Conservation (phyloP, 53 echinoderm and acorn worm genomes). For the Zoroaster sp. region DNA sequence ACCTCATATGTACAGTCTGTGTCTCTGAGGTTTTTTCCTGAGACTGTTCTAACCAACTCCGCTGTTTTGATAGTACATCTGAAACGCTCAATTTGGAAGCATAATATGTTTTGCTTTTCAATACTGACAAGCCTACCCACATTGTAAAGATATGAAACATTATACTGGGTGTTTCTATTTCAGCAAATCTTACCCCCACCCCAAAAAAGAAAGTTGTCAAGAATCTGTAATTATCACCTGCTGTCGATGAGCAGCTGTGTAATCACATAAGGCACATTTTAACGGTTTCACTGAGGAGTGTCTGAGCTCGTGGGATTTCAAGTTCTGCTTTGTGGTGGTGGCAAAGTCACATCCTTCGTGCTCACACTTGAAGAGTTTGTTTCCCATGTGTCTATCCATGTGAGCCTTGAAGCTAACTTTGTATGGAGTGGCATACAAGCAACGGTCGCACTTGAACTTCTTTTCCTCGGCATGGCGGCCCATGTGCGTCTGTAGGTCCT, state of each 20-base stretch:
- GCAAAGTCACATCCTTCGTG: conserved; percentile 71
- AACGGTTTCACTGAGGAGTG: conserved; percentile 69
- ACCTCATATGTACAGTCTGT: too few relatives aligned
- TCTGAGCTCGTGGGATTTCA: conserved; percentile 68
- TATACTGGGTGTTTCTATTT: too few relatives aligned
- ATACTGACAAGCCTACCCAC: too few relatives aligned
- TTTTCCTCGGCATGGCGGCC: conserved; percentile 68
- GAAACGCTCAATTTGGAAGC: too few relatives aligned
- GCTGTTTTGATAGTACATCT: too few relatives aligned
- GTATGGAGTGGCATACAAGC: conserved; percentile 77
- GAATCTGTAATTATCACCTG: too few relatives aligned
- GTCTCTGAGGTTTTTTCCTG: too few relatives aligned
- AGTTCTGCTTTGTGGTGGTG: conserved; percentile 74
- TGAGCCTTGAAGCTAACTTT: conserved; percentile 75
- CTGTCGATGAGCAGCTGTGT: conserved; percentile 51
- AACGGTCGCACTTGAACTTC: conserved; percentile 72
- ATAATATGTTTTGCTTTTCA: too few relatives aligned
- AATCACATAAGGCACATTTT: conserved; percentile 68
- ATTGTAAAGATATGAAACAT: too few relatives aligned
- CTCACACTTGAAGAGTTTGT: conserved; percentile 70
- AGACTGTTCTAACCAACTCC: too few relatives aligned
- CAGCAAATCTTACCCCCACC: too few relatives aligned
- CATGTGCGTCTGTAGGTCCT: conserved; percentile 85
- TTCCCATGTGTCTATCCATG: conserved; percentile 79
- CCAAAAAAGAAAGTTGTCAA: too few relatives aligned